Evolutionary conservation across 1,140 invertebrate species (phyloP), one percentile per base, ranked within the genome.

Genomic region (Eulimnadia texana): DNA sequence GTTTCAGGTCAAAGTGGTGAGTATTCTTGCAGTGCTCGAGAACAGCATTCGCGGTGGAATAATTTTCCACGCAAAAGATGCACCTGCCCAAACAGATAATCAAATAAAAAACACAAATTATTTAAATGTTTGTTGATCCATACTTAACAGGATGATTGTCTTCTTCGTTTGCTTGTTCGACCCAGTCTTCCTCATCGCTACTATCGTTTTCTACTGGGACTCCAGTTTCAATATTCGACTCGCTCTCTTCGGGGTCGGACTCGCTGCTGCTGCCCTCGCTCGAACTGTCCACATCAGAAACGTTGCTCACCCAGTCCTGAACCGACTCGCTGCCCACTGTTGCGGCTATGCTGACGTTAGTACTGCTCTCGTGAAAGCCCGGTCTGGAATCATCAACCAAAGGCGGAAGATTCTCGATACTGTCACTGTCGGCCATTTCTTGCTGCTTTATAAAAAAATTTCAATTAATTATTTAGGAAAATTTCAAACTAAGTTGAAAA

Each of bases 1-100:
- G 70, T 16, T 75, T 69, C 23, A 94, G 76, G 72, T 85, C 80
- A 68, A 93, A 85, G 54, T 77, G 76, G 68, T 93, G 90, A 2
- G 63, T 58, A 1, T 67, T 66, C 33, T 70, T 67, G 50, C 79
- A 74, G 65, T 83, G 82, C 3, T 72, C 66, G 25, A 80, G 70
- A 3, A 77, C 70, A 33, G 70, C 68, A 10, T 68, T 62, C 49
- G 77, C 72, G 42, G 69, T 72, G 11, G 66, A 64, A 42, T 73
- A 72, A 25, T 66, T 69, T 54, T 74, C 67, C 19, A 68, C 64
- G 67, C 82, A 83, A 67, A 84, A 83, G 13, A 83, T 68, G 67
- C 81, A 83, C 23, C 55, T 63, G 16, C 64, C 63, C 22, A 65
- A 65, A 13, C 2, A 61, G 27, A 27, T 27, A 56, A 25, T 29